A percentile compares a stretch with the other conserved stretches of the same genome.
These are phyloP conservation scores for Notospermus geniculatus DNA, from an alignment of 1,140 invertebrate genomes.

Conservation along the genomic window DNA sequence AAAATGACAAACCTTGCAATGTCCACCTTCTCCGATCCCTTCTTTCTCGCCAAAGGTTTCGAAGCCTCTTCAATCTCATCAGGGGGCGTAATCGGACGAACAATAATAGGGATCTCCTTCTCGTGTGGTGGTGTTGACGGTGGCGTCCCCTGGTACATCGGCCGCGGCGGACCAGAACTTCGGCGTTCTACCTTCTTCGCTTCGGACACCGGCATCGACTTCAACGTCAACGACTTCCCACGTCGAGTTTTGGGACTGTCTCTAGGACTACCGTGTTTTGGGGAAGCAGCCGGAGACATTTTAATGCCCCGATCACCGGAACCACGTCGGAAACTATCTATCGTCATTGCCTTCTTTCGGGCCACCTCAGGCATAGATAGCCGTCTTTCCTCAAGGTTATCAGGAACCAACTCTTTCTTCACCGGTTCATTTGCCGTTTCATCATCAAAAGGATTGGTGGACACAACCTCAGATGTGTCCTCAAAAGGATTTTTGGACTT, in stretches of 20 bases:
- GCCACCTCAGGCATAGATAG: too few species aligned
- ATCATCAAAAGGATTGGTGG: constrained; percentile 8
- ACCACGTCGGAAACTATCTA: too few species aligned
- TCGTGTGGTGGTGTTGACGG: constrained; percentile 38
- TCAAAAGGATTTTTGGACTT: constrained; percentile 18
- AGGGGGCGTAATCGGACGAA: constrained; percentile 40
- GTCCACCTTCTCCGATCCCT: constrained; percentile 1
- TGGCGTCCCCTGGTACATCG: constrained; percentile 40
- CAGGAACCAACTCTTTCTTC: too few species aligned
- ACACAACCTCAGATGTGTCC: constrained; percentile 11
- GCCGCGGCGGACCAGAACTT: constrained; percentile 13
- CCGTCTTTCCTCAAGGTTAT: too few species aligned
- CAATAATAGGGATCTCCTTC: constrained; percentile 14
- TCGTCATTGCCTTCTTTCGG: too few species aligned
- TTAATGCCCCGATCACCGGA: too few species aligned
- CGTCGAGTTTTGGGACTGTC: neutral
- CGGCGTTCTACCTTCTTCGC: constrained; percentile 14
- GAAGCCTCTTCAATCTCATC: constrained; percentile 6
- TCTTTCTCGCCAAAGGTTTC: constrained; percentile 8
- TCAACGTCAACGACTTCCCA: constrained; percentile 15
- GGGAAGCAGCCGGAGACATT: neutral
- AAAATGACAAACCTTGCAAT: neutral
- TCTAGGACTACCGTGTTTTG: constrained; percentile 3
- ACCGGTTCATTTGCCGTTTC: too few species aligned
- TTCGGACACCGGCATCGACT: constrained; percentile 22